Evolutionary conservation across 2,888 invertebrate species (phyloP), one percentile per base, ranked within the genome.

Genomic region (Pycnomerus fuliginosus): DNA sequence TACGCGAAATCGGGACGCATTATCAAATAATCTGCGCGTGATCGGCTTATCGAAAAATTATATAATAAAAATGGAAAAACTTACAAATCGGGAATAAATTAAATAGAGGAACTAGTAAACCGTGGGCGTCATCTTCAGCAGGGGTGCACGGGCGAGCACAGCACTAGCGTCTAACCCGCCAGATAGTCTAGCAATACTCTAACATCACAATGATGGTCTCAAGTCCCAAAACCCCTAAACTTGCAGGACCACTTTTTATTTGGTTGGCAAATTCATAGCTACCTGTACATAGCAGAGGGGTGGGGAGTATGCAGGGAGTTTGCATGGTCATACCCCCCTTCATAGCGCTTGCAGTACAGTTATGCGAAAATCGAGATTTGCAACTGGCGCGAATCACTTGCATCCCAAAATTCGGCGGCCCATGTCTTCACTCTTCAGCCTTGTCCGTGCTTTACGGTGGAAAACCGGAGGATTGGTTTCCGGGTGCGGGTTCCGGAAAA

Each of bases 231-330:
- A 67, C 69, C 70, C 71, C 76, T 76, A 76, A 77, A 77, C 75
- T 77, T 75, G 77, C 75, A 76, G 77, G 77, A 76, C 78, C 76
- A 76, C 78, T 78, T 78, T 78, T 78, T 77, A 77, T 77, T 75
- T 76, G 75, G 75, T 76, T 76, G 74, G 76, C 76, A 75, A 77
- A 78, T 77, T 77, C 78, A 77, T 77, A 77, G 76, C 76, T 75
- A 76, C 74, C 74, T 73, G 71, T 47, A 43, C 67, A 65, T 60
- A 56, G 62, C 63, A 56, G 66, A 57, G 62, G 58, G 58, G 60
- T 55, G 60, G 61, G 62, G 65, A 57, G 58, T 57, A 65, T 61
- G 47, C 55, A 46, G 53, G 48, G 48, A 44, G 51, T 44, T 44
- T 48, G 57, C 54, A 48, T 56, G 54, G 53, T 62, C 60, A 56